These are phyloP conservation scores for Torymus auratus DNA, from an alignment of 2,888 invertebrate genomes.

Conservation along the genomic window DNA sequence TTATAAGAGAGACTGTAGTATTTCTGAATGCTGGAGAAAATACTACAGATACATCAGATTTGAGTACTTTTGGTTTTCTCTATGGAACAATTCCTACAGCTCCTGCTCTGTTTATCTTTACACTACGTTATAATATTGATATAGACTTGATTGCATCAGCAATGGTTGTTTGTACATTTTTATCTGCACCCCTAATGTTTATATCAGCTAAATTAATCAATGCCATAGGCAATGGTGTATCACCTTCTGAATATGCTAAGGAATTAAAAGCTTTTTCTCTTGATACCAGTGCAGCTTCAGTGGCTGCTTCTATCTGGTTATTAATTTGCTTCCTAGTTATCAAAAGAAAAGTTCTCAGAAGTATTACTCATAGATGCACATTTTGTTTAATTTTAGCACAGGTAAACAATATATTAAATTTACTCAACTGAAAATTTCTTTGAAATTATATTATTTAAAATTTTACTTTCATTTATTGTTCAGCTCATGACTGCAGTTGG, in stretches of 20 bases:
- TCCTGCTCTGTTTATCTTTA: slow-evolving; percentile 97
- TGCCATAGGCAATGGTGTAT: slow-evolving; percentile 73
- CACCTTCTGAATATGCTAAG: slow-evolving; percentile 85
- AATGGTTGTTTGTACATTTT: slow-evolving; percentile 95
- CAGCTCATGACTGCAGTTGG: slow-evolving; percentile 68
- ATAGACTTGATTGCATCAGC: slow-evolving; percentile 94
- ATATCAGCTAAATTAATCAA: slow-evolving; percentile 93
- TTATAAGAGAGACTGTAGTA: slow-evolving; percentile 91
- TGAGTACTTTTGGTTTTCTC: slow-evolving; percentile 95
- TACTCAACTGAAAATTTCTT: no score
- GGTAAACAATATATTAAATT: slow-evolving; percentile 77
- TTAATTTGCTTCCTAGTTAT: slow-evolving; percentile 81
- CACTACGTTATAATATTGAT: slow-evolving; percentile 90
- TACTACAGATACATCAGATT: slow-evolving; percentile 86
- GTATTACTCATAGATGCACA: slow-evolving; percentile 90
- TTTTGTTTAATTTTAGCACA: slow-evolving; percentile 88
- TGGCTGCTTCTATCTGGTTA: slow-evolving; percentile 88
- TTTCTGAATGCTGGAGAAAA: slow-evolving; percentile 84
- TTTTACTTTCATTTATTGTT: slow-evolving; percentile 21
- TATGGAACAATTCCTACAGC: slow-evolving; percentile 98
- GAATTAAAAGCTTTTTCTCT: slow-evolving; percentile 89
- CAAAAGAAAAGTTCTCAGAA: slow-evolving; percentile 85
- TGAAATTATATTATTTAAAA: not conserved
- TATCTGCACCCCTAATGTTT: slow-evolving; percentile 97
- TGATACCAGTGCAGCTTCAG: slow-evolving; percentile 88